Evolutionary conservation across 2,113 vertebrate species (phyloP).

Genomic region (Nicator chloris): DNA sequence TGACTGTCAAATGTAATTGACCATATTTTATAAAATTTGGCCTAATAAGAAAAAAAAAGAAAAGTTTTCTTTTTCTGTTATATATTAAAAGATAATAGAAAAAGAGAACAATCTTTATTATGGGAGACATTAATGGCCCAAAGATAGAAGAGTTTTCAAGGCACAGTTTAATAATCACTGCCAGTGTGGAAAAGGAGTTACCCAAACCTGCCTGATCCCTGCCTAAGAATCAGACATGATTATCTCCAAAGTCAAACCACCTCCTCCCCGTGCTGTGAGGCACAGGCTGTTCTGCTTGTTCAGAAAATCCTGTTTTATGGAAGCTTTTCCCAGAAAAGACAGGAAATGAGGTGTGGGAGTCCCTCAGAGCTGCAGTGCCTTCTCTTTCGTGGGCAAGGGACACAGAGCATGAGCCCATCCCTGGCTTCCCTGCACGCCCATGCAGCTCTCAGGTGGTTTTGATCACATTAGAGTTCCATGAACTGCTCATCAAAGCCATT

Average conservation of each 20-base stretch:
- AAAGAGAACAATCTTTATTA: not conserved
- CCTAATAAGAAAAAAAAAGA: not conserved
- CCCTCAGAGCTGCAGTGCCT: not conserved
- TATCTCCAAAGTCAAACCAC: not conserved
- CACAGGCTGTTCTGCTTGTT: not conserved
- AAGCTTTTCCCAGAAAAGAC: not conserved
- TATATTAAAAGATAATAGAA: not conserved
- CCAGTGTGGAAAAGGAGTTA: not conserved
- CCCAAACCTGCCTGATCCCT: not conserved
- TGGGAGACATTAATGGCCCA: not conserved
- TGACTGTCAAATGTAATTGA: not conserved
- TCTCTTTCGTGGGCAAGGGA: not conserved
- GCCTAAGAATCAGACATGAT: not conserved
- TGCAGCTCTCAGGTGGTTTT: not conserved
- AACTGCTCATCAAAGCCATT: not conserved
- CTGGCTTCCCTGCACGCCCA: not conserved
- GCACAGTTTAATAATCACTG: not conserved
- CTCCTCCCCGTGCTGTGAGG: rapidly evolving
- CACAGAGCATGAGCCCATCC: not conserved
- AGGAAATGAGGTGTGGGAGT: not conserved
- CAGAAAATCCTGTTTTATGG: not conserved
- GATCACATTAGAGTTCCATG: not conserved
- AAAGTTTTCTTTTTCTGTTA: not conserved
- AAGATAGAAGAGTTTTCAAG: not conserved
- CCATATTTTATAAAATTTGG: not conserved